Base-by-base conservation (phyloP, 1,140 invertebrate genomes). In the Lerema accius region DNA sequence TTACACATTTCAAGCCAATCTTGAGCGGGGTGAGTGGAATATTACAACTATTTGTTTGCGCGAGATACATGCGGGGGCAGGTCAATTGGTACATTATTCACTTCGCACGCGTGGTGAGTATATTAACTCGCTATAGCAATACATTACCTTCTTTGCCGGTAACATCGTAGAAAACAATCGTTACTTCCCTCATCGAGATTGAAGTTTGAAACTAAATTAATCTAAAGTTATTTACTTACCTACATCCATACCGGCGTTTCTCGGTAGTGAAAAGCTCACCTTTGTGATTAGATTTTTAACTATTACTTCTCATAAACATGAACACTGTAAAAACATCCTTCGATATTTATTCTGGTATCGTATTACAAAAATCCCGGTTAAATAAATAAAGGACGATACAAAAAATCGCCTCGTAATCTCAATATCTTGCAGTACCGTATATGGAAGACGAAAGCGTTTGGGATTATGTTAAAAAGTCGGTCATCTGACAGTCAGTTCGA, bases 401-500 rank as follows among this genome's bases (percentile, higher is more conserved):
- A 11, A 14, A 26, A 17, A 26, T 26, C 13, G 40, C 50, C 19
- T 49, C 23, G 58, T 48, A 50, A 58, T 28, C 45, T 65, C 43
- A 19, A 32, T 51, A 11, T 13, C 4, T 48, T 11, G 9, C 50
- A 46, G 40, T 16, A 40, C 75, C 72, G 53, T 78, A 76, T 63
- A 77, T 48, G 79, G 74, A 48, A 37, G 32, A 49, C 58, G 50
- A 49, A 60, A 67, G 64, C 49, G 23, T 17, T 13, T 15, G 28
- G 49, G 42, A 64, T 76, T 71, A 67, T 59, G 58, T 32, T 7
- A 60, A 39, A 63, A 82, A 77, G 40, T 68, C 69, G 71, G 73
- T 71, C 69, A 77, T 64, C 65, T 56, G 67, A 69, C 59, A 66
- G 60, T 71, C 58, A 68, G 66, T 67, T 63, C 70, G 65, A 73